phyloP scores from a whole-genome alignment of 2,113 vertebrate species.

The Pampusana beccarii region DNA sequence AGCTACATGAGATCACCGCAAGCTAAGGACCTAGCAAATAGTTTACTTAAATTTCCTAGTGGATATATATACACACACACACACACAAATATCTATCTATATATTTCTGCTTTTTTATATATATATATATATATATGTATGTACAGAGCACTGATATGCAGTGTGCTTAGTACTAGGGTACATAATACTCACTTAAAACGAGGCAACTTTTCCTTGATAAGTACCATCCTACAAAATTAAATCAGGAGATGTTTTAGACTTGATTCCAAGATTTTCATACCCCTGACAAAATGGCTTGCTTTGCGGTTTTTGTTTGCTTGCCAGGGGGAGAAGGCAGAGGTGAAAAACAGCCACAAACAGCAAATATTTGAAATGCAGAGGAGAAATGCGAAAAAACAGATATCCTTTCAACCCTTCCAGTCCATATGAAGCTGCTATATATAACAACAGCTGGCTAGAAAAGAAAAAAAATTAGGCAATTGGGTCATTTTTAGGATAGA shows the following conservation, averaged over 20 bases:
- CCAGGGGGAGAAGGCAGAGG: too few relatives aligned
- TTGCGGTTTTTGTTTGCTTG: background rate
- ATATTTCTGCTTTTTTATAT: too few relatives aligned
- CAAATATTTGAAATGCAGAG: background rate
- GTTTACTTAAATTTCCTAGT: background rate
- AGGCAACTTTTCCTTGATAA: background rate
- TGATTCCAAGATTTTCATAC: background rate
- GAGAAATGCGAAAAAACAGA: background rate
- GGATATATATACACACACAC: background rate
- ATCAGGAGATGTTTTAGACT: background rate
- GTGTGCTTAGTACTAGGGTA: background rate
- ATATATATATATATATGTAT: background rate
- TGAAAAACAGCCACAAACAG: background rate
- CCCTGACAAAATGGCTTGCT: background rate
- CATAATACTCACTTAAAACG: background rate
- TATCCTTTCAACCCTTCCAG: background rate
- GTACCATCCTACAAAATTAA: background rate
- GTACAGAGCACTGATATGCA: background rate
- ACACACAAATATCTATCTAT: fast-evolving
- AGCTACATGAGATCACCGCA: background rate
- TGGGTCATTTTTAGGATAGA: background rate
- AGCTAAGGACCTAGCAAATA: background rate
- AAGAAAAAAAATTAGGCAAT: background rate
- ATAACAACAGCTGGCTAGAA: background rate
- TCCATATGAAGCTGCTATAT: background rate